Conservation (phyloP, 1,140 invertebrate species). For the Macrobrachium rosenbergii region DNA sequence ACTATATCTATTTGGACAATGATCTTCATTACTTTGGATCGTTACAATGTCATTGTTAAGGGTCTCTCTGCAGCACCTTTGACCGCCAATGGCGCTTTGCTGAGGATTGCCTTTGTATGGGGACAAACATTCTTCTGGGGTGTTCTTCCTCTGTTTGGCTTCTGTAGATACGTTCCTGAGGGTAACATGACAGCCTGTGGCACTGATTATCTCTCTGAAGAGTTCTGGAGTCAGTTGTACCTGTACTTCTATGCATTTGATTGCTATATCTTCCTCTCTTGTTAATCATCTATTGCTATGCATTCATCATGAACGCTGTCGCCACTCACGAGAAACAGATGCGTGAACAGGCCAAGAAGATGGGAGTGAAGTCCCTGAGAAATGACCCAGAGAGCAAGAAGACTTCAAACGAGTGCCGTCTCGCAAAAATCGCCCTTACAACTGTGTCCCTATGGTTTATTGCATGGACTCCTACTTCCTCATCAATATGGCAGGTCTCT, state of each 20-base stretch:
- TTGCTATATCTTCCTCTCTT: conserved; percentile 56
- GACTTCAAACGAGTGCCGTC: neutral
- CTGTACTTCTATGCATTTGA: conserved; percentile 40
- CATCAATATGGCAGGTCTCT: conserved; percentile 8
- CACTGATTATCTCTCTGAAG: conserved; percentile 65
- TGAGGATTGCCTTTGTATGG: neutral
- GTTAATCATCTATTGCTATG: conserved; percentile 70
- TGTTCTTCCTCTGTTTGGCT: conserved; percentile 67
- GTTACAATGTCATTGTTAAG: neutral
- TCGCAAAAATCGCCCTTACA: conserved; percentile 8
- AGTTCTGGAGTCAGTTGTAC: conserved; percentile 36
- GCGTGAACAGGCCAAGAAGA: conserved; percentile 67
- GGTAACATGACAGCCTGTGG: conserved; percentile 65
- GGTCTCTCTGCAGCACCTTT: neutral
- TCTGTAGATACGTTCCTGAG: conserved; percentile 67
- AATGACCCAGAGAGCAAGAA: neutral
- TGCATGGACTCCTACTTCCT: conserved; percentile 21
- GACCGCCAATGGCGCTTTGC: neutral
- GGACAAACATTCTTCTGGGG: conserved; percentile 15
- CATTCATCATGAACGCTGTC: conserved; percentile 71
- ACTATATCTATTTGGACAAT: conserved; percentile 75
- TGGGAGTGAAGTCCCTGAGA: conserved; percentile 23
- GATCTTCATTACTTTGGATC: no score
- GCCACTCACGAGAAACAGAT: conserved; percentile 71
- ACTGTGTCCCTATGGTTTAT: conserved; percentile 21